Base-by-base conservation (phyloP, 2,888 invertebrate genomes). In the Microctonus aethiopoides region DNA sequence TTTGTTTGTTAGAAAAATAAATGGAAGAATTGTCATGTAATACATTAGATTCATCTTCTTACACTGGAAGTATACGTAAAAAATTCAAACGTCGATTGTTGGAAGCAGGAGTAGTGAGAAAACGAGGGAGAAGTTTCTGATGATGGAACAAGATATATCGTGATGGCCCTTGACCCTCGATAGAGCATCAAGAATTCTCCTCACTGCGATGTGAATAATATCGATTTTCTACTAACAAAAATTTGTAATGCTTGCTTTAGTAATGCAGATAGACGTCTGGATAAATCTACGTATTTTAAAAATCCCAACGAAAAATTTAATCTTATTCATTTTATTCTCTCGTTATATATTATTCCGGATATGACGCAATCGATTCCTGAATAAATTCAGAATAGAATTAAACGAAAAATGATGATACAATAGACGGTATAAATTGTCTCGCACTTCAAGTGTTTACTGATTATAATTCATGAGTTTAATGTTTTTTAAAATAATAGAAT, bases 81-180 rank as follows among this genome's bases (percentile, higher is more conserved):
- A 54, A n/a, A n/a, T n/a, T 26, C 6, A 22, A 64, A 41, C 26
- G 63, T 26, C 26, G 57, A 68, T 41, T 64, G 46, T 41, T 52
- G 60, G 46, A 51, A 61, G 65, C 36, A 56, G 22, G 22, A 36
- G 56, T 22, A 24, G 29, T 16, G 34, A 22, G 56, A 22, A 46
- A 13, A 24, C 36, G 29, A 26, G 34, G 34, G 56, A 22, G 56
- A 13, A 24, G 46, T 16, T n/a, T 46, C 16, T 36, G 56, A 68
- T 67, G 70, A 29, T 59, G 61, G 16, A 22, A 36, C 13, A 29
- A 56, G 32, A 26, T 51, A 62, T 64, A 68, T 68, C 64, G 64
- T 67, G 24, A 56, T 74, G 73, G 74, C 75, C 75, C 74, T 75
- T 74, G 75, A 77, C 76, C 73, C 75, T 74, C 71, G 61, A 65